A percentile compares a stretch with the other conserved stretches of the same genome.
Evolutionary conservation across 2,797 vertebrate species (phyloP).

Genomic region (Pangasius djambal): DNA sequence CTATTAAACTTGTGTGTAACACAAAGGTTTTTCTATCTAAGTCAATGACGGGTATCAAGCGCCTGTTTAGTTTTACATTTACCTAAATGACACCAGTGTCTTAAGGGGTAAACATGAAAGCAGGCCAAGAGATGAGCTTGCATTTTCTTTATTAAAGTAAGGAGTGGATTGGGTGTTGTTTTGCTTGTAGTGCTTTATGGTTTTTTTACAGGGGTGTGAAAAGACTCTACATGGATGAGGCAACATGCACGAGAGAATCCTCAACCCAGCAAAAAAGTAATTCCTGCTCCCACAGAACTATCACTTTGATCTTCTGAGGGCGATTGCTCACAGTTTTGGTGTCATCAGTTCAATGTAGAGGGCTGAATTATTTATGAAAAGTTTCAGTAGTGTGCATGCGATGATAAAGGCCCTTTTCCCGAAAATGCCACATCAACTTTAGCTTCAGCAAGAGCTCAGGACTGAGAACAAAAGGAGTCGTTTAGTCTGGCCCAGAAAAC

Average conservation of each 20-base stretch:
- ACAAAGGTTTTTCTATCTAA: slow-evolving; percentile 2
- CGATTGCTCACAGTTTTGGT: slow-evolving; percentile 82
- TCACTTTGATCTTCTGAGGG: slow-evolving; percentile 81
- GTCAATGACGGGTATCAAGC: slow-evolving; percentile 28
- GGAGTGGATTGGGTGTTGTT: slow-evolving; percentile 57
- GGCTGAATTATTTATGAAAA: slow-evolving; percentile 85
- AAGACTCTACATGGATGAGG: slow-evolving; percentile 64
- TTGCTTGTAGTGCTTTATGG: slow-evolving; percentile 73
- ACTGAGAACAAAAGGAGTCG: slow-evolving; percentile 68
- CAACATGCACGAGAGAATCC: slow-evolving; percentile 64
- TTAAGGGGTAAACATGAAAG: slow-evolving; percentile 36
- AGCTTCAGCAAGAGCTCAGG: slow-evolving; percentile 71
- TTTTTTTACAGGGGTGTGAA: slow-evolving; percentile 66
- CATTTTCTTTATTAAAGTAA: slow-evolving; percentile 61
- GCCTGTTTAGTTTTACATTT: slow-evolving; percentile 30
- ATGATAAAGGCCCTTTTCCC: slow-evolving; percentile 75
- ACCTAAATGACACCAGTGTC: slow-evolving; percentile 32
- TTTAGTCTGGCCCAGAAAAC: not conserved
- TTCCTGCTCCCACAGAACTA: slow-evolving; percentile 80
- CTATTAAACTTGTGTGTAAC: slow-evolving; percentile 3
- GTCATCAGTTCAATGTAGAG: slow-evolving; percentile 82
- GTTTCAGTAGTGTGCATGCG: slow-evolving; percentile 77
- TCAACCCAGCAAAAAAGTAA: slow-evolving; percentile 68
- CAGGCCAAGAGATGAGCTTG: slow-evolving; percentile 66
- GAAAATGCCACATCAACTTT: slow-evolving; percentile 74